phyloP scores from a whole-genome alignment of 2,113 vertebrate species.

The Cynocephalus volans region DNA sequence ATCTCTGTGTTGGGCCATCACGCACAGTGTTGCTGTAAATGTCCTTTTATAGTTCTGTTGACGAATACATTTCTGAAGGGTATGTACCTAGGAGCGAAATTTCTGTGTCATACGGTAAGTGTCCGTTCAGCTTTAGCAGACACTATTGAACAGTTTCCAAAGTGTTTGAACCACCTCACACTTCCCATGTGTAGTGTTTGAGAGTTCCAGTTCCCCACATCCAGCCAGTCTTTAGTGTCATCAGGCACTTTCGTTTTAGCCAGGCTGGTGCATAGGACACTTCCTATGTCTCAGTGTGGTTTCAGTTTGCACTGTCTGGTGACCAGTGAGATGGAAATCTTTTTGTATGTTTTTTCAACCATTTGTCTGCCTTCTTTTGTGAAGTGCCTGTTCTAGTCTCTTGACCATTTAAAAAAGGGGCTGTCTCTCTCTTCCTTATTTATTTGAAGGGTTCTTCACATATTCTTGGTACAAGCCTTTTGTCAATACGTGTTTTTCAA shows the following conservation, averaged over 20 bases:
- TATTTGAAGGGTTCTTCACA: not conserved
- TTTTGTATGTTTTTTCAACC: not conserved
- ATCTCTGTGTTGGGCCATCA: not conserved
- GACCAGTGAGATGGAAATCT: not conserved
- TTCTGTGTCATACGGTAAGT: not conserved
- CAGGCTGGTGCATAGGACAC: not conserved
- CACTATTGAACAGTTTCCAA: not conserved
- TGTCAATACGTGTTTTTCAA: not conserved
- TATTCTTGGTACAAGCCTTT: not conserved
- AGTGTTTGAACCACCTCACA: not conserved
- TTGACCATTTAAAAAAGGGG: not conserved
- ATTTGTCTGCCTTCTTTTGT: not conserved
- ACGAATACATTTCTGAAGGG: constrained; percentile 10
- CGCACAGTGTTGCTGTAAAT: not conserved
- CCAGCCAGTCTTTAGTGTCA: not conserved
- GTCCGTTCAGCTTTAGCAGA: not conserved
- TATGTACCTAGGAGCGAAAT: not conserved
- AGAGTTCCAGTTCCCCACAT: not conserved
- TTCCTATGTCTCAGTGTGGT: not conserved
- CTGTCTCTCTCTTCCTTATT: not conserved
- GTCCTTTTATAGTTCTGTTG: not conserved
- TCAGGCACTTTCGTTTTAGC: not conserved
- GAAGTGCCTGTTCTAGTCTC: constrained; percentile 47
- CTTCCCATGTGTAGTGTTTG: not conserved
- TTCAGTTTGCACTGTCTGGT: not conserved